phyloP scores from a whole-genome alignment of 2,888 invertebrate species.

The Augochlorella aurata region DNA sequence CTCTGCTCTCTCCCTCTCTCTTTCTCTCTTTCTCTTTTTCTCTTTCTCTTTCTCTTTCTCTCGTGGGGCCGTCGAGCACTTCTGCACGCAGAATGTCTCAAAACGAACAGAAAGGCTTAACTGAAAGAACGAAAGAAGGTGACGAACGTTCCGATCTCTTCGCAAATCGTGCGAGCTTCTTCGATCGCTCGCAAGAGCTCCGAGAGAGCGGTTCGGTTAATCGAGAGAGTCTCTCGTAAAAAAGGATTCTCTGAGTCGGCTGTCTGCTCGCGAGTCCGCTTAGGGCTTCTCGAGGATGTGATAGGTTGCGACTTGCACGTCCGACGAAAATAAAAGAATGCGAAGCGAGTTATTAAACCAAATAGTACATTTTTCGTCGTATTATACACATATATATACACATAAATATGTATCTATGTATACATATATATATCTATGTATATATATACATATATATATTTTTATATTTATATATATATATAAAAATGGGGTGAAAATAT shows the following conservation, averaged over 20 bases:
- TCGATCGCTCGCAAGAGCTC: background rate
- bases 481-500: constrained; percentile 81
- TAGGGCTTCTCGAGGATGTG: constrained; percentile 71
- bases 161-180: too few species aligned
- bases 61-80: too few species aligned
- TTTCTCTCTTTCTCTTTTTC: too few species aligned
- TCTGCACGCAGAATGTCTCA: too few species aligned
- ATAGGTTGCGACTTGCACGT: constrained; percentile 72
- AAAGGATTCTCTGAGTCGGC: background rate
- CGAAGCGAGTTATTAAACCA: constrained; percentile 80
- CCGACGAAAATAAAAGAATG: constrained; percentile 70
- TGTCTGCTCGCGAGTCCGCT: constrained; percentile 1
- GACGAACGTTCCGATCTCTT: too few species aligned
- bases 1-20: background rate
- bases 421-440: constrained; percentile 16
- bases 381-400: constrained; percentile 75
- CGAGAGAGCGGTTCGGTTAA: background rate
- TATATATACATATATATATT: constrained; percentile 55
- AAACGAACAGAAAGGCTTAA: too few species aligned
- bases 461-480: constrained; percentile 66
- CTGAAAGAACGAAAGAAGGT: too few species aligned
- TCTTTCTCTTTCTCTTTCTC: too few species aligned
- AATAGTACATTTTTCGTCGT: constrained; percentile 80
- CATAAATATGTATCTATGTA: constrained; percentile 5
- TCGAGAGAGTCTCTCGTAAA: background rate